Evolutionary conservation across 2,113 vertebrate genomes (phyloP).

Genomic region (crab-eating macaque (Macaca fascicularis)): T2T-MFA8v1.1 NC_088376.1:59627001-59627500

Average conservation of each 20-base stretch:
- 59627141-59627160: background rate
- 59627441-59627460: background rate
- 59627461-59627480: background rate
- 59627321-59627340: background rate
- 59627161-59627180: background rate
- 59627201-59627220: background rate
- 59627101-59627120: background rate
- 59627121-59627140: background rate
- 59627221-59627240: background rate
- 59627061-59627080: background rate
- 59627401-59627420: background rate
- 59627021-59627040: background rate
- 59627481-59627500: background rate
- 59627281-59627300: background rate
- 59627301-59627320: background rate
- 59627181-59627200: background rate
- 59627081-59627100: background rate
- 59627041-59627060: background rate
- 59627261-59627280: background rate
- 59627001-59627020: background rate
- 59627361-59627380: background rate
- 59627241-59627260: conserved; percentile 42
- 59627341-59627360: background rate
- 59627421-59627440: background rate
- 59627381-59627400: background rate